A percentile compares a stretch with the other conserved stretches of the same genome.
These are phyloP conservation scores for Pseudopleuronectes americanus DNA, from an alignment of 2,797 vertebrate species.

Conservation along the genomic window DNA sequence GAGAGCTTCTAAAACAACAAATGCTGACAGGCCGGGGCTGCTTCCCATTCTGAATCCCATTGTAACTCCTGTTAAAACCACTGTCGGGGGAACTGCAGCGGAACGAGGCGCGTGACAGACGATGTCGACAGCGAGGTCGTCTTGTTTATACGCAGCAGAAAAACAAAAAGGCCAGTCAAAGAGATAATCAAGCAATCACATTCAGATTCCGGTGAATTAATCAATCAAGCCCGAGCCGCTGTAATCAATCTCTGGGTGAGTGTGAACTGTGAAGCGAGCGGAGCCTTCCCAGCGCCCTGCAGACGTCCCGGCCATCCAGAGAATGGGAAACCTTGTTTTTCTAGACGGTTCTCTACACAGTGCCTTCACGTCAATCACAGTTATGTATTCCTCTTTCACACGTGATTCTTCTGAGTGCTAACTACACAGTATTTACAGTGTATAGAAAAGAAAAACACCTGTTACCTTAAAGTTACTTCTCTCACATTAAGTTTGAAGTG, in stretches of 20 bases:
- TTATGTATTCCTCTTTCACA: slow-evolving; percentile 84
- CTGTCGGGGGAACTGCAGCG: slow-evolving; percentile 33
- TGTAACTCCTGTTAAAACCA: slow-evolving; percentile 44
- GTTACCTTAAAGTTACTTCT: slow-evolving; percentile 69
- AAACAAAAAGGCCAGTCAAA: slow-evolving; percentile 81
- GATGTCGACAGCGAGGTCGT: slow-evolving; percentile 21
- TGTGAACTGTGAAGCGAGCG: slow-evolving; percentile 43
- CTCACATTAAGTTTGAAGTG: slow-evolving; percentile 43
- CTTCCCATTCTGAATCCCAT: slow-evolving; percentile 31
- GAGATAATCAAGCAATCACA: slow-evolving; percentile 82
- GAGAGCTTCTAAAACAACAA: slow-evolving; percentile 28
- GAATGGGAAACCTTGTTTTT: slow-evolving; percentile 44
- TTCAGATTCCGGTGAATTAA: slow-evolving; percentile 61
- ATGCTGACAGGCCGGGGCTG: slow-evolving; percentile 37
- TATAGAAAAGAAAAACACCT: slow-evolving; percentile 62
- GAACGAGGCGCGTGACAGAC: slow-evolving; percentile 26
- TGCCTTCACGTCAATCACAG: slow-evolving; percentile 91
- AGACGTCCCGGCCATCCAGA: slow-evolving; percentile 32
- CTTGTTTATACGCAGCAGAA: slow-evolving; percentile 83
- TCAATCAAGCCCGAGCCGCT: slow-evolving; percentile 83
- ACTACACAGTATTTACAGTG: slow-evolving; percentile 63
- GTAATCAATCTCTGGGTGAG: slow-evolving; percentile 80
- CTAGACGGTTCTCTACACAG: slow-evolving; percentile 77
- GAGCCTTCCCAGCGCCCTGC: slow-evolving; percentile 51
- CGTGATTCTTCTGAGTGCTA: slow-evolving; percentile 74